Evolutionary conservation across 2,113 vertebrate genomes (phyloP).

Genomic region (Phaethornis superciliosus): DNA sequence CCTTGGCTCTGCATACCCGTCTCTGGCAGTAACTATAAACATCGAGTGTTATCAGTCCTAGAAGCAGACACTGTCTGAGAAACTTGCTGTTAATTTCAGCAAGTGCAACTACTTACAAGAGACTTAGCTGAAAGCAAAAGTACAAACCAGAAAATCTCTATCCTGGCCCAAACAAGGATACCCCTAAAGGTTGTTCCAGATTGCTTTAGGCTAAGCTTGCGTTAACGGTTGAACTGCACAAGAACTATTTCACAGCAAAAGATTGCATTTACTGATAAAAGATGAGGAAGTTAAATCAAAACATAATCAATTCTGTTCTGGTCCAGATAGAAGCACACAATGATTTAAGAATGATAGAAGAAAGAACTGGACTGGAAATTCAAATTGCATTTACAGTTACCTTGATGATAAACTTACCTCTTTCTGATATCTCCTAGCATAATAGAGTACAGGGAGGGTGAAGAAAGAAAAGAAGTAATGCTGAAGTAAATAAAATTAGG

Average conservation of each 20-base stretch:
- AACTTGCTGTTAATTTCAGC: too few relatives aligned
- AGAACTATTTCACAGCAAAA: not conserved
- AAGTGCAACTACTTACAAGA: too few relatives aligned
- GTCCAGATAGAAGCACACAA: not conserved
- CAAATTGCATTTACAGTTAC: not conserved
- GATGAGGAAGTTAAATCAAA: not conserved
- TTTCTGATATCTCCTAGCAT: not conserved
- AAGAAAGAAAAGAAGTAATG: not conserved
- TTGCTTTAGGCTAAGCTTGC: not conserved
- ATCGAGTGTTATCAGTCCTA: too few relatives aligned
- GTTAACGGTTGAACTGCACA: not conserved
- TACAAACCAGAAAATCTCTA: too few relatives aligned
- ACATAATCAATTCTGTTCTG: not conserved
- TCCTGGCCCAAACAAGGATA: too few relatives aligned
- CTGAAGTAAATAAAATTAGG: not conserved
- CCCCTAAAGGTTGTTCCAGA: accelerated
- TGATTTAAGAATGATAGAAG: not conserved
- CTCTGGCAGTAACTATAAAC: too few relatives aligned
- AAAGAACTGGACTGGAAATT: not conserved
- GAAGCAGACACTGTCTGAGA: too few relatives aligned
- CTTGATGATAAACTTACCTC: not conserved
- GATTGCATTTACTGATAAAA: not conserved
- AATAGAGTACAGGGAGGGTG: not conserved
- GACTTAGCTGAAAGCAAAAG: too few relatives aligned
- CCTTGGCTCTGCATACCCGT: too few relatives aligned